Evolutionary conservation across 2,113 vertebrate species (phyloP), one percentile per base, ranked within the genome.

Genomic region (Electrona antarctica): DNA sequence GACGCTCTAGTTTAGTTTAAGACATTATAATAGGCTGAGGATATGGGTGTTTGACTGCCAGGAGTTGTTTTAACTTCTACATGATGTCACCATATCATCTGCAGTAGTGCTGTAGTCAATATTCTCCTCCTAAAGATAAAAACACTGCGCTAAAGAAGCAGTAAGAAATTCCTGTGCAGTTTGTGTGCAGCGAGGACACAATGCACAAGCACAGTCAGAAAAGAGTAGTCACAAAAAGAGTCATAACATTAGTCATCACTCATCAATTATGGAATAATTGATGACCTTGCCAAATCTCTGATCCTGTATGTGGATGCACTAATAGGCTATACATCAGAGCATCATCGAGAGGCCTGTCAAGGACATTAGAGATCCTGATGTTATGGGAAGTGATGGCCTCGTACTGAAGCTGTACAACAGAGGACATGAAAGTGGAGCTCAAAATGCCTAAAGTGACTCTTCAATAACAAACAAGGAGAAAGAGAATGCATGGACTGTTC

Each of bases 351-450:
- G 8, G 56, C 71, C 52, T 55, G 41, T 6, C 33, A 54, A 71
- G 71, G 51, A 49, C n/a, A n/a, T n/a, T n/a, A n/a, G n/a, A n/a
- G n/a, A n/a, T 61, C 33, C 6, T 5, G 72, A 75, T 7, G 48
- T 14, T 76, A 61, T 85, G 66, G 83, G 77, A 87, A 86, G 84
- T 74, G 64, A 21, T 59, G 62, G 57, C 50, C 83, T 77, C 85
- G 81, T 62, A 71, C 59, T 68, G 64, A 75, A 63, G 76, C 73
- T 68, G 68, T 73, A 72, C 58, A 70, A 46, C 67, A 79, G 68
- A 73, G 57, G 60, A 80, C 66, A 85, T 69, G 64, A 85, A 81
- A 76, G 72, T 55, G 46, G 69, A 71, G 48, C 58, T 54, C 50
- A 71, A 55, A 69, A 4, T 33, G 55, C 56, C 64, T 65, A 74